Percentiles rank a stretch among this genome's conserved stretches.
phyloP scores from a whole-genome alignment of 1,140 invertebrate species.

The Sinonovacula constricta region DNA sequence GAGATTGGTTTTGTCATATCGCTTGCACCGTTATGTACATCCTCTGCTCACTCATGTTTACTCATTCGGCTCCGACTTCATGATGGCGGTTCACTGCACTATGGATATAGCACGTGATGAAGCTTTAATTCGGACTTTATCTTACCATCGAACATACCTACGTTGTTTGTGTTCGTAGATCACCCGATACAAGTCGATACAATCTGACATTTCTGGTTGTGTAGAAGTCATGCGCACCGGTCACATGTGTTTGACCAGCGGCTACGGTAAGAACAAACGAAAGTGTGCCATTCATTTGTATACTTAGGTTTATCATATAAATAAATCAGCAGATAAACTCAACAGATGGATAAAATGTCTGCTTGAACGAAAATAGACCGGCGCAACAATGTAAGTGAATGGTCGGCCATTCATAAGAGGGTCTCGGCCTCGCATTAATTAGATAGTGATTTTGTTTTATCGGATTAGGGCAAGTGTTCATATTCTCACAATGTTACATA shows the following conservation, averaged over 20 bases:
- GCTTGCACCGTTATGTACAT: constrained; percentile 1
- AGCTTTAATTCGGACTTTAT: constrained; percentile 15
- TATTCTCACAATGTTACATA: too few species aligned
- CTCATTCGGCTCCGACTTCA: not conserved
- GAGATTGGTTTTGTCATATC: constrained; percentile 3
- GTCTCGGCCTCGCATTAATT: too few species aligned
- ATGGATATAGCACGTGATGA: constrained; percentile 10
- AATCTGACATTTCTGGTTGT: constrained; percentile 32
- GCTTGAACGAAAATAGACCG: not conserved
- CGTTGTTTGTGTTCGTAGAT: constrained; percentile 51
- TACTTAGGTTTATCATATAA: constrained; percentile 18
- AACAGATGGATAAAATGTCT: constrained; percentile 41
- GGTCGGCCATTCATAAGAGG: not conserved
- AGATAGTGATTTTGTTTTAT: not conserved
- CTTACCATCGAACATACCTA: constrained; percentile 22
- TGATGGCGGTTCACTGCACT: not conserved
- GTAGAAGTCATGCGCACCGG: not conserved
- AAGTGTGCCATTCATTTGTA: constrained; percentile 45
- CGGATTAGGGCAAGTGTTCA: not conserved
- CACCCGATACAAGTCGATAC: constrained; percentile 36
- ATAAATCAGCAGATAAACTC: constrained; percentile 39
- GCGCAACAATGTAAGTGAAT: not conserved
- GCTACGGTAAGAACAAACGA: constrained; percentile 20
- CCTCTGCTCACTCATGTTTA: not conserved
- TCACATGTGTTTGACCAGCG: constrained; percentile 23